Evolutionary conservation across 2,888 invertebrate genomes (phyloP), one percentile per base, ranked within the genome.

Genomic region (Eurytoma adleriae): DNA sequence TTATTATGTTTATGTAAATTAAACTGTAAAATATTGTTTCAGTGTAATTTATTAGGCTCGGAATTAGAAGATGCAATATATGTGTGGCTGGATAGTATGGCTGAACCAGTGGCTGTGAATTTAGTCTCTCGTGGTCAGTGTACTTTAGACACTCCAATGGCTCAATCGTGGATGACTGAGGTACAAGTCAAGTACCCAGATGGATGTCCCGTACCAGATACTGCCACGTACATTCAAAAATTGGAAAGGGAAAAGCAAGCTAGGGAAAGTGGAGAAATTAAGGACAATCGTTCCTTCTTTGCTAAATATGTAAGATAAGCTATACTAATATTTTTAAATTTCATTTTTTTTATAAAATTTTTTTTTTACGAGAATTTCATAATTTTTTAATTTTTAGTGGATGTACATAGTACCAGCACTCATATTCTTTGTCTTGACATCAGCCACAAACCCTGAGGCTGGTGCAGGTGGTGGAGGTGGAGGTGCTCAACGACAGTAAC

Each of bases 401-500:
- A 99, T 99, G 97, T 99, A 99, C 91, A 98, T 99, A 86, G 96
- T 99, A 64, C 98, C 99, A 5, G 94, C 98, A 50, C 95, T 97
- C 69, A 94, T 99, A 84, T 95, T 99, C 87, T 94, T 99, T 86
- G 94, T 98, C 89, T 93, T 99, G 84, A 96, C 98, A 72, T 96
- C 97, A 82, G 96, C 96, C 52, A 93, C 96, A 80, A 96, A 95
- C 91, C 97, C 95, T 78, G 97, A 96, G 84, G 93, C 92, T 81
- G 90, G 87, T 54, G 90, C 86, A 48, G 90, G 86, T 67, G 88
- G 86, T 64, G 87, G 90, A 16, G 87, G 86, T 70, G 86, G 85
- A 54, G 88, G 87, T 71, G 86, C 85, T 78, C 89, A 89, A 79
- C 87, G 90, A 83, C 87, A 89, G 85, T 88, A 84, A 88, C 50